Percentiles rank a stretch among this genome's conserved stretches.
Evolutionary conservation across 2,888 invertebrate genomes (phyloP).

Genomic region (Unio delphinus): DNA sequence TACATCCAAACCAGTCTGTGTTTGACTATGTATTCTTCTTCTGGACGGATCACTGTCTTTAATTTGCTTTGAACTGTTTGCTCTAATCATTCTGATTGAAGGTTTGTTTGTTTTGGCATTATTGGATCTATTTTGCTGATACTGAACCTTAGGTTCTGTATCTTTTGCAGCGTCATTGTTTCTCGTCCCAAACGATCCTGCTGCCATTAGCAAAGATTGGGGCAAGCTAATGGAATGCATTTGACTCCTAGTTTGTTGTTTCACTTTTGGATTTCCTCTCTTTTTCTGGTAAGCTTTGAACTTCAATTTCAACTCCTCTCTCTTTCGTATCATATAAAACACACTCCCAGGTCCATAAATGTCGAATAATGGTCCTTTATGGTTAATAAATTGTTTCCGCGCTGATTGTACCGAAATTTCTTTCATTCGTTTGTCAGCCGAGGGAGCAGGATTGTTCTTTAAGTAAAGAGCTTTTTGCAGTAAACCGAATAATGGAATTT

Average conservation of each 20-base stretch:
- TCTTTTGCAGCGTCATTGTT: slow-evolving; percentile 24
- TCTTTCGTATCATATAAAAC: slow-evolving; percentile 61
- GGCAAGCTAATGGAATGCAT: slow-evolving; percentile 38
- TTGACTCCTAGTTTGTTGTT: slow-evolving; percentile 24
- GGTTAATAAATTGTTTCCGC: slow-evolving; percentile 56
- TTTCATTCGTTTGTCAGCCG: slow-evolving; percentile 29
- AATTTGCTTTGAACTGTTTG: too few species aligned
- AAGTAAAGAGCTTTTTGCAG: slow-evolving; percentile 39
- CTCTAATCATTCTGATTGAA: too few species aligned
- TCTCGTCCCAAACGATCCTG: slow-evolving; percentile 39
- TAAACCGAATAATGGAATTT: slow-evolving; percentile 56
- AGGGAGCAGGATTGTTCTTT: slow-evolving; percentile 34
- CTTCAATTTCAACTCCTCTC: slow-evolving; percentile 44
- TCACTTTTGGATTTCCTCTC: background rate
- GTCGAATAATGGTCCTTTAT: slow-evolving; percentile 64
- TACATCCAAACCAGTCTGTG: slow-evolving; percentile 6
- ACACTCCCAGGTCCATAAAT: slow-evolving; percentile 68
- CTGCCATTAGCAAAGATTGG: slow-evolving; percentile 40
- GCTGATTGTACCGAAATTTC: slow-evolving; percentile 51
- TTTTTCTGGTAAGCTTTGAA: slow-evolving; percentile 22
- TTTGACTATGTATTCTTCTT: slow-evolving; percentile 43
- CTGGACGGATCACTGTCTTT: slow-evolving; percentile 26
- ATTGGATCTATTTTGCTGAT: background rate
- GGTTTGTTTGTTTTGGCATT: background rate
- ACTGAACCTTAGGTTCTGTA: slow-evolving; percentile 13